Evolutionary conservation across 2,888 invertebrate species (phyloP), one percentile per base, ranked within the genome.

Genomic region (Sphinx pinastri): DNA sequence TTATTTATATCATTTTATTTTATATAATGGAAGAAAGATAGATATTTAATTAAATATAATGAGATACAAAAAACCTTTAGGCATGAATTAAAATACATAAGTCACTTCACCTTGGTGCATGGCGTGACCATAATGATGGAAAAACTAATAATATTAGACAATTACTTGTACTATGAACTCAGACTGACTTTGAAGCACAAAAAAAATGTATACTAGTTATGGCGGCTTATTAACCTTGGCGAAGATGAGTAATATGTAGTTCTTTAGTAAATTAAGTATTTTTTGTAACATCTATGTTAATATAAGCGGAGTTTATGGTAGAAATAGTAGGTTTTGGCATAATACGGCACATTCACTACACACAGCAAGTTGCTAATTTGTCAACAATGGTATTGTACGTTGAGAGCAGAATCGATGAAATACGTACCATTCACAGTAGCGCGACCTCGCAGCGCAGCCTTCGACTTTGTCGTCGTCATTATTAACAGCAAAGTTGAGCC

Each of bases 401-500:
- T 68, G 73, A 68, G 74, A 72, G 63, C 71, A 72, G 75, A 79
- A 79, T 77, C 73, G 77, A 78, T 77, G 79, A 77, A 81, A 78
- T 78, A 38, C 38, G 38, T 38, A 78, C 82, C 81, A 80, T 79
- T 85, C 83, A 83, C 86, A 85, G 88, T 87, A 87, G 86, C 76
- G 75, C 84, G 90, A 88, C 91, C 89, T 90, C 88, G 86, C 76
- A 72, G 71, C 89, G 88, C 88, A 88, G 88, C 88, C 88, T 90
- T 88, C 89, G 85, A 86, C 69, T 75, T 73, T 52, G 69, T 60
- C 52, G 52, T 13, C 31, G n/a, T 52, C 52, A 60, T 51, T 68
- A 19, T 25, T 58, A 58, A 71, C 58, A 68, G 63, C 70, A 63
- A 70, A 60, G 59, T 68, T 47, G 11, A 10, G 19, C n/a, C n/a